Evolutionary conservation across 1,140 invertebrate genomes (phyloP).

Genomic region (Calycopis cecrops): DNA sequence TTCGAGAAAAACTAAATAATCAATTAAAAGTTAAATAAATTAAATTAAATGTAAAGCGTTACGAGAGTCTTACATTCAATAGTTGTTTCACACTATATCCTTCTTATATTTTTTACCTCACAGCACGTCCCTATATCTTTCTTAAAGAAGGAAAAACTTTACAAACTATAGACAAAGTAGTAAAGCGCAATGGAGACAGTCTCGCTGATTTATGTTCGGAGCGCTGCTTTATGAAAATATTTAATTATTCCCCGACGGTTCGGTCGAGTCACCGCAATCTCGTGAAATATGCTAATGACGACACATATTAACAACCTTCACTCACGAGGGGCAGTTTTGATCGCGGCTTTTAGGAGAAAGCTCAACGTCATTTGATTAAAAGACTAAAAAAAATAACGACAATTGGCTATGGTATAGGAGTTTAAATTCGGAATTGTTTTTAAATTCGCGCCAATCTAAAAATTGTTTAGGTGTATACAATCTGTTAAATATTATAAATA

Average conservation of each 20-base stretch:
- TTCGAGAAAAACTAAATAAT: too few species aligned
- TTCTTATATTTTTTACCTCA: too few species aligned
- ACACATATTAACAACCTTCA: constrained; percentile 17
- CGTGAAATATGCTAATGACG: constrained; percentile 20
- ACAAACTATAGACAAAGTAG: too few species aligned
- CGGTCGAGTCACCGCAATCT: constrained; percentile 32
- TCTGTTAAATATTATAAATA: not conserved
- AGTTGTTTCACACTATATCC: too few species aligned
- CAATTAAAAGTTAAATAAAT: too few species aligned
- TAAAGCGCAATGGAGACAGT: constrained; percentile 25
- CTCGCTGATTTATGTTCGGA: constrained; percentile 41
- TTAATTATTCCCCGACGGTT: constrained; percentile 43
- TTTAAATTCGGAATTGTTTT: not conserved
- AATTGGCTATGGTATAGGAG: not conserved
- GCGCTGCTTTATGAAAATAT: constrained; percentile 53
- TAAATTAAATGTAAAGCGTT: too few species aligned
- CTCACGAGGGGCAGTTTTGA: not conserved
- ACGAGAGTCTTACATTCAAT: too few species aligned
- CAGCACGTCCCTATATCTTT: too few species aligned
- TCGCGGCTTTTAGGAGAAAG: not conserved
- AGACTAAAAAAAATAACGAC: not conserved
- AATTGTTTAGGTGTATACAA: not conserved
- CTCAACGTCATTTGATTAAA: too few species aligned
- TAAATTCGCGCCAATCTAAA: not conserved
- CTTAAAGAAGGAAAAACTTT: too few species aligned